A percentile compares a stretch with the other conserved stretches of the same genome.
phyloP scores from a whole-genome alignment of 2,797 vertebrate species.

The Glyptemys insculpta region DNA sequence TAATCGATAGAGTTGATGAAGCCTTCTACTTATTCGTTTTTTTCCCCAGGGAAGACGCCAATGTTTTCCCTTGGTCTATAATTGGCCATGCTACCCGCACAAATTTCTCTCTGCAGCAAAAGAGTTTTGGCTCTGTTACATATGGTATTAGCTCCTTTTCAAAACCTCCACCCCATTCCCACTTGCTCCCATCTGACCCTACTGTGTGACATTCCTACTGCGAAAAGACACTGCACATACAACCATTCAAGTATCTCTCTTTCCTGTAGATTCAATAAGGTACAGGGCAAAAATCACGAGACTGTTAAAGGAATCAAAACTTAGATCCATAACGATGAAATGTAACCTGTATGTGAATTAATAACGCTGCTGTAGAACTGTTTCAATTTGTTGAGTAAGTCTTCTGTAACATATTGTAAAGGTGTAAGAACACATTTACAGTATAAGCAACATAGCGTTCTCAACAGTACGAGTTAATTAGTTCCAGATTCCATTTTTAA shows the following conservation, averaged over 20 bases:
- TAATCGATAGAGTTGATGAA: not conserved
- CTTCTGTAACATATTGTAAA: conserved; percentile 77
- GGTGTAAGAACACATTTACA: conserved; percentile 77
- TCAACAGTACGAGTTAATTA: conserved; percentile 81
- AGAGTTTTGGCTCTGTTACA: not conserved
- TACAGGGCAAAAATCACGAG: not conserved
- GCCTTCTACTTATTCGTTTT: rapidly evolving
- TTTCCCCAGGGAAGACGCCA: rapidly evolving
- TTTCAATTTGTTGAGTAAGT: conserved; percentile 66
- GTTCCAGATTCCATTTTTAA: conserved; percentile 78
- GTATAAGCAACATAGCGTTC: conserved; percentile 79
- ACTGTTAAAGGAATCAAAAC: conserved; percentile 66
- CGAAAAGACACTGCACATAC: not conserved
- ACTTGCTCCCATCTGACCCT: not conserved
- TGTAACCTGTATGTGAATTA: conserved; percentile 70
- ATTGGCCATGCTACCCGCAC: rapidly evolving
- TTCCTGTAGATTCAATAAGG: not conserved
- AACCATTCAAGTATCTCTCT: not conserved
- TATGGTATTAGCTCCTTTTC: not conserved
- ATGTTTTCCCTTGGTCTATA: rapidly evolving
- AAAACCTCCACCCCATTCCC: not conserved
- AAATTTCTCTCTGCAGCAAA: not conserved
- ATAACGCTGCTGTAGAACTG: conserved; percentile 70
- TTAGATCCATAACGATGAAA: conserved; percentile 74
- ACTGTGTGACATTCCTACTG: not conserved